Percentiles rank a stretch among this genome's conserved stretches.
Evolutionary conservation across 2,888 invertebrate species (phyloP).

Genomic region (Macaria notata): DNA sequence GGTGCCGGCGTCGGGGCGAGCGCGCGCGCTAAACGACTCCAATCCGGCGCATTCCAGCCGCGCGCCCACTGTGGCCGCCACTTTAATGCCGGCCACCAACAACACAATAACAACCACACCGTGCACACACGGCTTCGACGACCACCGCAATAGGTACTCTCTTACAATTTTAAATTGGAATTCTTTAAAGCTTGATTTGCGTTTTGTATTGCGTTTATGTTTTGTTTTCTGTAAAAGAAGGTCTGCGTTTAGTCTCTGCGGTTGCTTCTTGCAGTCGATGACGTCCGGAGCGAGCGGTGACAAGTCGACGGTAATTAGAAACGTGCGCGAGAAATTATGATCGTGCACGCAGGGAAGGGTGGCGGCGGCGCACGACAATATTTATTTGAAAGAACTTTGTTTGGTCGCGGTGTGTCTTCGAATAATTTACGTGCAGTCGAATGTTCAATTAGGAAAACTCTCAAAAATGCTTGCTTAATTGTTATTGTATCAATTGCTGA

Average conservation of each 20-base stretch:
- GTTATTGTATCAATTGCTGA: no score
- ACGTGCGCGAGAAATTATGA: constrained; percentile 35
- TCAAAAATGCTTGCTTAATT: no score
- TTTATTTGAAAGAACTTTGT: constrained; percentile 37
- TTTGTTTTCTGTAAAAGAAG: constrained; percentile 50
- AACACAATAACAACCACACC: constrained; percentile 32
- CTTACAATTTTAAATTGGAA: constrained; percentile 28
- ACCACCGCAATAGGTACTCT: constrained; percentile 18
- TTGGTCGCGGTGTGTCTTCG: constrained; percentile 19
- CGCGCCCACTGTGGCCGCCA: constrained; percentile 71
- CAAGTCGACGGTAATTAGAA: constrained; percentile 37
- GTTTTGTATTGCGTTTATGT: constrained; percentile 45
- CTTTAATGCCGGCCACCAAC: constrained; percentile 62
- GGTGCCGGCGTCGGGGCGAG: constrained; percentile 73
- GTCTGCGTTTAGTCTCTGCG: constrained; percentile 26
- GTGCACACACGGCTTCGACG: constrained; percentile 36
- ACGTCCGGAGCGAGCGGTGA: constrained; percentile 43
- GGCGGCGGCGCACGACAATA: constrained; percentile 32
- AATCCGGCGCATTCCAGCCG: constrained; percentile 78
- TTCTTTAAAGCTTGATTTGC: constrained; percentile 51
- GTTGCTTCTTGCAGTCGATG: neutral
- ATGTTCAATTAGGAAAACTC: neutral
- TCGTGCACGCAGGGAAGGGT: constrained; percentile 43
- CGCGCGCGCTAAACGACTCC: constrained; percentile 74
- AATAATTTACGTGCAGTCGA: constrained; percentile 20